A percentile compares a stretch with the other conserved stretches of the same genome.
phyloP scores from a whole-genome alignment of 2,888 invertebrate genomes.

The Ophion obscuratus region DNA sequence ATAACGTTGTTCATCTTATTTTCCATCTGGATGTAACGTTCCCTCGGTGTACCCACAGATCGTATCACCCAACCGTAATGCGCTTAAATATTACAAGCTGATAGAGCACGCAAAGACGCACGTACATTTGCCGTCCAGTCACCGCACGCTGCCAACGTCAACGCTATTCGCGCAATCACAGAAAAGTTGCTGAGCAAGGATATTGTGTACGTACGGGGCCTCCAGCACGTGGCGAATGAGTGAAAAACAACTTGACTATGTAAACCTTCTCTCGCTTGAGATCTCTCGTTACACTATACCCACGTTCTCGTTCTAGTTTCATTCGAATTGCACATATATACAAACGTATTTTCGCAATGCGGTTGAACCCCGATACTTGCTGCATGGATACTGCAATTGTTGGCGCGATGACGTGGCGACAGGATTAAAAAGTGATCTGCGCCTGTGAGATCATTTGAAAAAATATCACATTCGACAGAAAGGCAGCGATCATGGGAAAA shows the following conservation, averaged over 20 bases:
- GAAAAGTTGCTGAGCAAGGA: conserved; percentile 54
- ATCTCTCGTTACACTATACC: conserved; percentile 63
- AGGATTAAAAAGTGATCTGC: conserved; percentile 45
- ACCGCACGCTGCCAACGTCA: conserved; percentile 40
- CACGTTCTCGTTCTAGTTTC: conserved; percentile 67
- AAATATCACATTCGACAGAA: conserved; percentile 10
- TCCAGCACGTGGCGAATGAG: conserved; percentile 61
- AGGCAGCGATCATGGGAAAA: neutral
- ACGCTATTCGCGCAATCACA: conserved; percentile 62
- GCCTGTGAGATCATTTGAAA: neutral
- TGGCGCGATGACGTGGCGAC: conserved; percentile 55
- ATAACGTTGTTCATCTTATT: neutral
- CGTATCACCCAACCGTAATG: conserved; percentile 53
- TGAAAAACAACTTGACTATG: conserved; percentile 67
- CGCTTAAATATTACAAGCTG: conserved; percentile 42
- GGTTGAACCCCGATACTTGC: conserved; percentile 46
- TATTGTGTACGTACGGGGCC: conserved; percentile 54
- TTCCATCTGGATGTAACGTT: neutral
- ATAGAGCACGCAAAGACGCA: conserved; percentile 22
- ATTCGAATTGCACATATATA: conserved; percentile 58
- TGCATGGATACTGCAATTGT: conserved; percentile 29
- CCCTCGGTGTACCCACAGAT: conserved; percentile 43
- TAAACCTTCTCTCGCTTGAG: conserved; percentile 61
- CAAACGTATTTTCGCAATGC: conserved; percentile 62
- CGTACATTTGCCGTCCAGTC: conserved; percentile 45